Evolutionary conservation across 2,797 vertebrate species (phyloP).

Genomic region (Emys orbicularis): DNA sequence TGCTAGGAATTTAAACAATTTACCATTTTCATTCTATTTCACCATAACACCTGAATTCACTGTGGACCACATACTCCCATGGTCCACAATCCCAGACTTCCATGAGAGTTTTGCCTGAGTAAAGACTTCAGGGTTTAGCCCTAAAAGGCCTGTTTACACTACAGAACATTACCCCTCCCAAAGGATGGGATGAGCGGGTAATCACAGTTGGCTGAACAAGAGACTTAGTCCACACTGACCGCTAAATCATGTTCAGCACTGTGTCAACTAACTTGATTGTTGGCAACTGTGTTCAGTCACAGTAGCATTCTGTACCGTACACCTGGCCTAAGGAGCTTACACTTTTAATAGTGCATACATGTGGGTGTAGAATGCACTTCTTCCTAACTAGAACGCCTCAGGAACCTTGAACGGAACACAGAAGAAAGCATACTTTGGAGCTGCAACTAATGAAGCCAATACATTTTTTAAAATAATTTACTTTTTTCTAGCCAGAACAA

Average conservation of each 20-base stretch:
- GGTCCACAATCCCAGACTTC: background rate
- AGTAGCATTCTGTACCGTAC: background rate
- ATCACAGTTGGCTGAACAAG: background rate
- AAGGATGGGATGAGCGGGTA: background rate
- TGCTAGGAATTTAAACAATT: background rate
- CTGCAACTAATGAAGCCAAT: background rate
- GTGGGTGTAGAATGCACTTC: background rate
- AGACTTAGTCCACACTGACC: background rate
- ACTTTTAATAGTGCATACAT: background rate
- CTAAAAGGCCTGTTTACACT: background rate
- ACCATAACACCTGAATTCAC: background rate
- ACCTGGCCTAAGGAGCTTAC: background rate
- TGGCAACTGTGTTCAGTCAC: background rate
- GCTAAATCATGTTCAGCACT: background rate
- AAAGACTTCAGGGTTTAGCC: background rate
- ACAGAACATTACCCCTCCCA: background rate
- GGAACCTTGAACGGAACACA: background rate
- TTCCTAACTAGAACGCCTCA: background rate
- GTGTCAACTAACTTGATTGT: conserved; percentile 23
- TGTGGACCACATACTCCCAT: background rate
- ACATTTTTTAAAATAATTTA: background rate
- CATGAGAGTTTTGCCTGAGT: background rate
- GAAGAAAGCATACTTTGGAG: background rate
- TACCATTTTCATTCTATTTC: conserved; percentile 3
- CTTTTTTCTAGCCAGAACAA: background rate